Base-by-base conservation (phyloP, 2,113 vertebrate genomes). In the Gadus macrocephalus region DNA sequence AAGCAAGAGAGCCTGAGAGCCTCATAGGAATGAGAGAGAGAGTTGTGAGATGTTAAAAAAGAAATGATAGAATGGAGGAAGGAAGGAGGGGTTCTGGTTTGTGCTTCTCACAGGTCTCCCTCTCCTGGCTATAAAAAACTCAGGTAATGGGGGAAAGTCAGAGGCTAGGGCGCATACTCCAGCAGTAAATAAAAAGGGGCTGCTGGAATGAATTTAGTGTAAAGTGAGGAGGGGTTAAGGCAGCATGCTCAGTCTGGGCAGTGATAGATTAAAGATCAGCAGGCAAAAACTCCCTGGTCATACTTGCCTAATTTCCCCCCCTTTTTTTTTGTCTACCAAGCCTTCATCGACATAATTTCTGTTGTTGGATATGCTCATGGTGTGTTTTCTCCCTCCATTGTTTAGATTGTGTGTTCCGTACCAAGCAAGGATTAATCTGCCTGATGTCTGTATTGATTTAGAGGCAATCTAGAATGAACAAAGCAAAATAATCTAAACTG, bases 161-260 rank as follows among this genome's bases (percentile, higher is more conserved):
- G 77, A 72, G 79, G 79, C 83, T 83, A 71, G 75, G 73, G 78
- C 75, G 81, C 75, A 83, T 78, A 82, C 84, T 83, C 70, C 28
- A 84, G 83, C 75, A 86, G 87, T 91, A 89, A 90, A 90, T 91
- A 87, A 89, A 90, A 88, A 74, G 71, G 82, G 83, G 76, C 84
- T 79, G 72, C 85, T 86, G 86, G 78, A 89, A 74, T 91, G 90
- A 85, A 74, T 87, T 87, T 88, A 71, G 84, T 76, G 38, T 83
- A 66, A 89, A 83, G 87, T 64, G 74, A 86, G 66, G 61, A 56
- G 42, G 87, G 89, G 82, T 89, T 76, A 80, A 76, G 69, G 72
- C 68, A 81, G 73, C 70, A 70, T 72, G 75, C 87, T 78, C 80
- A 69, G 85, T 81, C 84, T 88, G 83, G 86, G 81, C 82, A 83